Conservation (phyloP, 2,113 vertebrate genomes). For the Strix uralensis region DNA sequence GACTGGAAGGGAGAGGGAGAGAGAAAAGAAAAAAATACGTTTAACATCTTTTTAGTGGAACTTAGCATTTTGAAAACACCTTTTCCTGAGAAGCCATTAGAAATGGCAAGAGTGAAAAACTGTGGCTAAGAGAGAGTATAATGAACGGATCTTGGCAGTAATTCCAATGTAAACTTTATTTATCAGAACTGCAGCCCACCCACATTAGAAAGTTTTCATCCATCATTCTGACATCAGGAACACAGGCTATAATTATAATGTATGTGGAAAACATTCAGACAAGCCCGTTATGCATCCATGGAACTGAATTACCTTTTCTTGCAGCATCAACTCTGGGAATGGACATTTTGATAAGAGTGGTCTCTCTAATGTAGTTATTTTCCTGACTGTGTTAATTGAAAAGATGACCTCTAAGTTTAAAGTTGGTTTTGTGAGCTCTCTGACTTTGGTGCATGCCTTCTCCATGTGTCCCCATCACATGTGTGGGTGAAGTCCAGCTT, state of each 20-base stretch:
- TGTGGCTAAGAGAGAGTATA: not conserved
- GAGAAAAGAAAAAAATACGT: not conserved
- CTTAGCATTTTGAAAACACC: not conserved
- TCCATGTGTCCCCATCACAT: not conserved
- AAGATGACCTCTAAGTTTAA: not conserved
- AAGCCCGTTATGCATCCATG: not conserved
- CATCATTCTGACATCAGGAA: conserved; percentile 34
- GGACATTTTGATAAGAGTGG: not conserved
- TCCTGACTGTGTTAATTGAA: not conserved
- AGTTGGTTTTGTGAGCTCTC: not conserved
- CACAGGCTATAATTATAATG: not conserved
- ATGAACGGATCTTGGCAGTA: conserved; percentile 28
- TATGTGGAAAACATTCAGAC: not conserved
- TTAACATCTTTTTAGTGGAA: not conserved
- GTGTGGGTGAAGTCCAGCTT: not conserved
- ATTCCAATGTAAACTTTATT: conserved; percentile 13
- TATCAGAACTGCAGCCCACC: conserved; percentile 40
- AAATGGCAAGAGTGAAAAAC: not conserved
- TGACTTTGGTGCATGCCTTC: not conserved
- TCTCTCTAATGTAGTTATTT: not conserved
- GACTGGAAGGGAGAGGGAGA: not conserved
- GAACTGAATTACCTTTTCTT: not conserved
- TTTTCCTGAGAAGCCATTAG: not conserved
- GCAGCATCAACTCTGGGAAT: not conserved
- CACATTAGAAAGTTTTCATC: conserved; percentile 33